These are phyloP conservation scores for Thymallus thymallus DNA, from an alignment of 2,113 vertebrate species.

Conservation along the genomic window DNA sequence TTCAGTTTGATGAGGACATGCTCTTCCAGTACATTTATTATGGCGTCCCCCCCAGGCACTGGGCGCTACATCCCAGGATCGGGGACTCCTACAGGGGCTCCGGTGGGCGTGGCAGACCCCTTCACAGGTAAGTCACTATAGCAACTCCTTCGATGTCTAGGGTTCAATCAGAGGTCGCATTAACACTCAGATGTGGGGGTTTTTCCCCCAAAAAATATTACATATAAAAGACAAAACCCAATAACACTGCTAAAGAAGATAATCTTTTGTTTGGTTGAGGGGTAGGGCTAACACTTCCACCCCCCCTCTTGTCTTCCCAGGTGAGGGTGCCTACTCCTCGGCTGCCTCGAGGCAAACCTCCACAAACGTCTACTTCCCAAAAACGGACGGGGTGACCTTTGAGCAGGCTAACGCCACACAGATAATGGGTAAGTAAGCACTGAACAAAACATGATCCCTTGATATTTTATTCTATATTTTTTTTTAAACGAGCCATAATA, in stretches of 20 bases:
- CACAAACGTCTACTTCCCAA: conserved; percentile 94
- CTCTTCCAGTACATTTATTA: not conserved
- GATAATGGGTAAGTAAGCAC: conserved; percentile 80
- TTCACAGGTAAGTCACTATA: conserved; percentile 78
- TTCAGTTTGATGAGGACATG: not conserved
- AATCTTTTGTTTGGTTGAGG: not conserved
- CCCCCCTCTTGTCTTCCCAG: conserved; percentile 61
- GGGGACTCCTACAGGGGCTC: conserved; percentile 45
- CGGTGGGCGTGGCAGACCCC: conserved; percentile 76
- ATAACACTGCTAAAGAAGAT: too few species aligned
- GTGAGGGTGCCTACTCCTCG: conserved; percentile 80
- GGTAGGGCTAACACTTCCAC: not conserved
- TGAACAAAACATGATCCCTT: too few species aligned
- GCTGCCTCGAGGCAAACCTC: conserved; percentile 59
- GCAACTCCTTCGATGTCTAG: not conserved
- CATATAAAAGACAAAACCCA: not conserved
- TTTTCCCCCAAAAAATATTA: not conserved
- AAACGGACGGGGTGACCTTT: conserved; percentile 91
- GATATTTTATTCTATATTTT: too few species aligned
- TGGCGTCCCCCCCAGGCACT: conserved; percentile 70
- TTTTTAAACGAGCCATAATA: too few species aligned
- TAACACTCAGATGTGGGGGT: too few species aligned
- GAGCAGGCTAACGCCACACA: conserved; percentile 90
- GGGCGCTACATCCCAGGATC: conserved; percentile 91
- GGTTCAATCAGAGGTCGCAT: not conserved